Evolutionary conservation across 1,140 invertebrate species (phyloP).

Genomic region (Drosophila yakuba): DNA sequence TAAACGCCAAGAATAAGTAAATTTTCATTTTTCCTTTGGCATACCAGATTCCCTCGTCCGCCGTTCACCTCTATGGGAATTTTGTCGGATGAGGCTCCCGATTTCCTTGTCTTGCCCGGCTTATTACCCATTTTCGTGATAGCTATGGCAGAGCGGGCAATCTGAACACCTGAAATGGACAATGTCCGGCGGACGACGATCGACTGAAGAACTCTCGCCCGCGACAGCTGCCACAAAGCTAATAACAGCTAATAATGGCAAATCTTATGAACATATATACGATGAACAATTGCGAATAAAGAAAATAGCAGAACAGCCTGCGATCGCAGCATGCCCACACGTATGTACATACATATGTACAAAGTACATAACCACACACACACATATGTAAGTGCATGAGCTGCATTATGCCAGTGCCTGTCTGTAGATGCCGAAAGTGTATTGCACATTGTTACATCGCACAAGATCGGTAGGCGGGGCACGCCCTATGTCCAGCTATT

Average conservation of each 20-base stretch:
- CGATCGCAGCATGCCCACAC: constrained; percentile 11
- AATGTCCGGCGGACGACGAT: constrained; percentile 35
- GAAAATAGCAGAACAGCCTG: constrained; percentile 21
- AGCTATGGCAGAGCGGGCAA: background rate
- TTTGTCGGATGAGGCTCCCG: background rate
- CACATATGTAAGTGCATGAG: too few relatives aligned
- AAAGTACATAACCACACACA: background rate
- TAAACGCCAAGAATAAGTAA: constrained; percentile 29
- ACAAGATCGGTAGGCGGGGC: constrained; percentile 1
- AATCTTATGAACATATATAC: background rate
- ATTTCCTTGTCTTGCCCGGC: constrained; percentile 38
- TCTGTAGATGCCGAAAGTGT: background rate
- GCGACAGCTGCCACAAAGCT: constrained; percentile 34
- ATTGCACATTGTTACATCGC: constrained; percentile 10
- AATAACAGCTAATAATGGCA: constrained; percentile 14
- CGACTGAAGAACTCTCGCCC: constrained; percentile 5
- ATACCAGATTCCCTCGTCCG: constrained; percentile 46
- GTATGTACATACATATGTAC: background rate
- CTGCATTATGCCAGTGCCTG: background rate
- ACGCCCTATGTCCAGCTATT: constrained; percentile 11
- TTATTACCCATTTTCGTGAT: constrained; percentile 62
- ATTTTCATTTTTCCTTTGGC: constrained; percentile 18
- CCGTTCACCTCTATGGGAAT: background rate
- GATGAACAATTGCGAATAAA: background rate
- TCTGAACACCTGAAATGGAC: constrained; percentile 12